Evolutionary conservation across 2,113 vertebrate species (phyloP).

Genomic region (Leuciscus idus): DNA sequence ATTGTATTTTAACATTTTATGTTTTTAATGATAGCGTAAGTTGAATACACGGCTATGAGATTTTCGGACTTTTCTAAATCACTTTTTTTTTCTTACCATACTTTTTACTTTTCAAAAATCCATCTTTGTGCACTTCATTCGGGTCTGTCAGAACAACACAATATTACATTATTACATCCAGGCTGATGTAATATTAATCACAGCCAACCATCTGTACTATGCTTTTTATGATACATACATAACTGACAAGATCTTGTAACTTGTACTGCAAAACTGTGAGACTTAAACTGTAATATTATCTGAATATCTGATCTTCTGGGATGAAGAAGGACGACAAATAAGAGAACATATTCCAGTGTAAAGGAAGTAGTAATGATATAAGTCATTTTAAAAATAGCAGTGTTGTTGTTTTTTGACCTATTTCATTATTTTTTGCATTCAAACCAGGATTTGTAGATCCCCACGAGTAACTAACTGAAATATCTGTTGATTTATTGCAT

Average conservation of each 20-base stretch:
- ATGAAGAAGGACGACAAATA: background rate
- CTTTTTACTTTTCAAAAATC: background rate
- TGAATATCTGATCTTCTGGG: background rate
- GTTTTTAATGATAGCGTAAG: background rate
- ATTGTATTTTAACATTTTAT: conserved; percentile 19
- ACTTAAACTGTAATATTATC: background rate
- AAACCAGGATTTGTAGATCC: background rate
- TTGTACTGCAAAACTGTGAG: background rate
- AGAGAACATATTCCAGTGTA: background rate
- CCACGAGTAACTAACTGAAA: background rate
- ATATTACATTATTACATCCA: background rate
- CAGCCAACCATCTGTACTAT: background rate
- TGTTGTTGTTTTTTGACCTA: background rate
- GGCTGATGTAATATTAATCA: conserved; percentile 5
- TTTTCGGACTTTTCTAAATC: background rate
- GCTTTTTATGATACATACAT: background rate
- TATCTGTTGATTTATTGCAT: background rate
- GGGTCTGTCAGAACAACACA: background rate
- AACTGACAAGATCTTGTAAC: background rate
- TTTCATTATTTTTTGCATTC: background rate
- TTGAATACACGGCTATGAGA: background rate
- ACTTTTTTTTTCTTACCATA: background rate
- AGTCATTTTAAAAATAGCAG: background rate
- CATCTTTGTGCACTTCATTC: background rate
- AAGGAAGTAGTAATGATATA: background rate